Percentiles rank a stretch among this genome's conserved stretches.
phyloP scores from a whole-genome alignment of 2,113 vertebrate genomes.

The Phasianus colchicus region DNA sequence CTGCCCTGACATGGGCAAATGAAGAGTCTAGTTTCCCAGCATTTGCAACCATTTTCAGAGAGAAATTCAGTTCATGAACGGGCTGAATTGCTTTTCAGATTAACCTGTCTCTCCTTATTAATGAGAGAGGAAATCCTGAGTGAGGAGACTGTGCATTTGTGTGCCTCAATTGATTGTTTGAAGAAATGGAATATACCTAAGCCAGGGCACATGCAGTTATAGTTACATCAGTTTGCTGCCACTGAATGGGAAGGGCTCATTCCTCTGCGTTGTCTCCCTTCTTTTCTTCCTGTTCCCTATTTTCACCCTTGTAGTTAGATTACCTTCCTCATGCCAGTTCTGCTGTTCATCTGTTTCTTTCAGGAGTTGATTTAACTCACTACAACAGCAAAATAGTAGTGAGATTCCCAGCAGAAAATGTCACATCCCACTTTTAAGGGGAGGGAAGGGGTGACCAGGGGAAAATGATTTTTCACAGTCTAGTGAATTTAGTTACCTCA shows the following conservation, averaged over 20 bases:
- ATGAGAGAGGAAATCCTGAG: background rate
- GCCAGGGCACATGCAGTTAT: rapidly evolving
- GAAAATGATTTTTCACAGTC: background rate
- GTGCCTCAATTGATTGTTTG: background rate
- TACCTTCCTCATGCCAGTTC: background rate
- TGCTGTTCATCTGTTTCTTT: background rate
- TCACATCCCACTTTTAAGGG: too few relatives aligned
- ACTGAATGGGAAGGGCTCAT: background rate
- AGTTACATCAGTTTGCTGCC: background rate
- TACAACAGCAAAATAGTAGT: background rate
- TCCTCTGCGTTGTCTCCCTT: background rate
- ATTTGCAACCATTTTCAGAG: background rate
- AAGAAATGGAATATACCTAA: background rate
- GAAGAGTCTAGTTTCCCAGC: background rate
- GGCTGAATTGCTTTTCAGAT: background rate
- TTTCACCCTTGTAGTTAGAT: background rate
- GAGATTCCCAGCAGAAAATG: background rate
- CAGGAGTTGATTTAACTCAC: background rate
- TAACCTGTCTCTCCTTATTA: background rate
- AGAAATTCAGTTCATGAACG: background rate
- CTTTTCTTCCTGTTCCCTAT: background rate
- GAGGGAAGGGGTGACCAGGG: too few relatives aligned
- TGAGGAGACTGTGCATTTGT: background rate
- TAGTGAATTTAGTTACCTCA: background rate
- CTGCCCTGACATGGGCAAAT: background rate